phyloP scores from a whole-genome alignment of 2,888 invertebrate genomes.

The Lamproptera curius region DNA sequence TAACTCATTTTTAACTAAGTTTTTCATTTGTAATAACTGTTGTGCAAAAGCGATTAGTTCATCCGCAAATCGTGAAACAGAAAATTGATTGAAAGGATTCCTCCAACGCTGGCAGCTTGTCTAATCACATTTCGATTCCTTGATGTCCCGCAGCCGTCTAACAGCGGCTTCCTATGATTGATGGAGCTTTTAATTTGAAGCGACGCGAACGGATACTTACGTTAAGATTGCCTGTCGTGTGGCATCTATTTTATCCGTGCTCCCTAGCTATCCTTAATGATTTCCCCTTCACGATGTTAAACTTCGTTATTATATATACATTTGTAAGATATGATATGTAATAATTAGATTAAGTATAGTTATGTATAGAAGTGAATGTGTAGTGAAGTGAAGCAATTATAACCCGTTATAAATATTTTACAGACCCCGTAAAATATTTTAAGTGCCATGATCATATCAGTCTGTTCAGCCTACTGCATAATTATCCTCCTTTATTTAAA shows the following conservation, averaged over 20 bases:
- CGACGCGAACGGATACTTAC: constrained; percentile 34
- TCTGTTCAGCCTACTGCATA: too few relatives aligned
- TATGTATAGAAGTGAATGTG: too few relatives aligned
- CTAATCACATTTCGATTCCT: constrained; percentile 23
- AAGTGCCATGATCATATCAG: not conserved
- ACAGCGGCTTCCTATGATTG: constrained; percentile 35
- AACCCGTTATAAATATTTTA: too few relatives aligned
- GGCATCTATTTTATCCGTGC: constrained; percentile 4
- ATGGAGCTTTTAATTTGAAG: constrained; percentile 44
- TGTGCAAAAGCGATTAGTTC: too few relatives aligned
- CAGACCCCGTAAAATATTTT: too few relatives aligned
- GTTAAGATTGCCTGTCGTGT: constrained; percentile 25
- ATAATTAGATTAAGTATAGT: too few relatives aligned
- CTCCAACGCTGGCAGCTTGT: constrained; percentile 26
- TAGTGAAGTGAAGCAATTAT: too few relatives aligned
- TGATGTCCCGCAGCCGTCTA: constrained; percentile 28
- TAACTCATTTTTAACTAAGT: too few relatives aligned
- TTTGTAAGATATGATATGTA: too few relatives aligned
- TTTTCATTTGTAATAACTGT: too few relatives aligned
- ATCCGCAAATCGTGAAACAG: too few relatives aligned
- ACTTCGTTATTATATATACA: not conserved
- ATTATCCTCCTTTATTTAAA: too few relatives aligned
- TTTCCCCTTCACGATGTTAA: not conserved
- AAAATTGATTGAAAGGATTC: not conserved
- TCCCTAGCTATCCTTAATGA: not conserved